Evolutionary conservation across 2,888 invertebrate species (phyloP).

Genomic region (Hypomecis atomaria): DNA sequence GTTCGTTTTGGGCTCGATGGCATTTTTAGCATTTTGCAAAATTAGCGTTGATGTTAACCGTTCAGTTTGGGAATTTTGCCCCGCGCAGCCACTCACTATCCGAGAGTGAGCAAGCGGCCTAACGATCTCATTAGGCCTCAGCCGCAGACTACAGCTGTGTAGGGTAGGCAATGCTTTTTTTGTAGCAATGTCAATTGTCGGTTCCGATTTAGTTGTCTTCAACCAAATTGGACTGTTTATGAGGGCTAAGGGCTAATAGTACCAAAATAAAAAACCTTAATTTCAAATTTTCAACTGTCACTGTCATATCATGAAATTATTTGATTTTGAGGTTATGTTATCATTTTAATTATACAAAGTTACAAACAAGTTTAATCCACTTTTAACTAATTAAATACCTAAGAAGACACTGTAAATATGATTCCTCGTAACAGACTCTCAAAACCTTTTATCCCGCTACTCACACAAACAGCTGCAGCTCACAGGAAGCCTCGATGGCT

Average conservation of each 20-base stretch:
- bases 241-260: too few relatives aligned
- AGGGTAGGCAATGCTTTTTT: too few relatives aligned
- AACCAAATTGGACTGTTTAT: too few relatives aligned
- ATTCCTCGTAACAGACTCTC: constrained; percentile 56
- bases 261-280: background rate
- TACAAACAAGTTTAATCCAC: background rate
- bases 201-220: too few relatives aligned
- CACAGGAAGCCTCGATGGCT: constrained; percentile 92
- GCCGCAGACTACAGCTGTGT: background rate
- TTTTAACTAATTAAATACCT: background rate
- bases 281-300: background rate
- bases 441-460: constrained; percentile 64
- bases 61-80: too few relatives aligned
- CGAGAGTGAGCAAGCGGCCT: too few relatives aligned
- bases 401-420: constrained; percentile 43
- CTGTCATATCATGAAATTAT: background rate
- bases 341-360: background rate
- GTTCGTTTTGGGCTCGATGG: too few relatives aligned
- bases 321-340: constrained; percentile 5
- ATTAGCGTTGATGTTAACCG: too few relatives aligned
- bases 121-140: too few relatives aligned
- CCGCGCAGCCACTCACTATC: too few relatives aligned
- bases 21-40: too few relatives aligned
- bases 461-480: constrained; percentile 68
- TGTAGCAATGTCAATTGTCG: too few relatives aligned